Evolutionary conservation across 2,113 vertebrate genomes (phyloP), one percentile per base, ranked within the genome.

Genomic region (Sula dactylatra): DNA sequence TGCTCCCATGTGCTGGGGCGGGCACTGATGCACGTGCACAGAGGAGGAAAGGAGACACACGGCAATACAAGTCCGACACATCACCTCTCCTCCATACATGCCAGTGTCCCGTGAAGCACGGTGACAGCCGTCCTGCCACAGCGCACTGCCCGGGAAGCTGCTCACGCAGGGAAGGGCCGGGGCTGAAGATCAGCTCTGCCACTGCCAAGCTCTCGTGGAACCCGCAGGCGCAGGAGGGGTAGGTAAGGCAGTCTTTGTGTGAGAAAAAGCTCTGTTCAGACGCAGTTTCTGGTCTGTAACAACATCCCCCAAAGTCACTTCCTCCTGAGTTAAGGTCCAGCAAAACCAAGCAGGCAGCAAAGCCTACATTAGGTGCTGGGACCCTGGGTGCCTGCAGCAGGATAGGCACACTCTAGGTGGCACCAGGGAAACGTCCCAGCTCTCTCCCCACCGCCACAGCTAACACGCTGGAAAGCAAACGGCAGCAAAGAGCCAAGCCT

Each of bases 381-480:
- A 55, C 34, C 5, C 49, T 1, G 27, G 70, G 38, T 15, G 12
- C 59, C 36, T 50, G 54, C 31, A 52, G 82, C 62, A 52, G 77
- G 42, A 64, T 1, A 0, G 71, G 52, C 14, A 34, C 0, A 0
- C 19, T 21, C n/a, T 0, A 0, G 29, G 34, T 40, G 66, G 34
- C 54, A 82, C 13, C 31, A 19, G 24, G 32, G 34, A 6, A 73
- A 25, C 0, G 0, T 49, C 40, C 61, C 50, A 44, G 56, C 25
- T 7, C 18, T 11, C 24, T 56, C 16, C 16, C 15, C 8, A 2
- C 42, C 5, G 0, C 8, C 42, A 47, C 1, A 1, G 36, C 19
- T 29, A 69, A 40, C 4, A 40, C 4, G 3, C 17, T 49, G 62
- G 34, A 44, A 36, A 81, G 50, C 2, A 7, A 26, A 13, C 3